phyloP scores from a whole-genome alignment of 2,888 invertebrate species.

The Drosophila merina region DNA sequence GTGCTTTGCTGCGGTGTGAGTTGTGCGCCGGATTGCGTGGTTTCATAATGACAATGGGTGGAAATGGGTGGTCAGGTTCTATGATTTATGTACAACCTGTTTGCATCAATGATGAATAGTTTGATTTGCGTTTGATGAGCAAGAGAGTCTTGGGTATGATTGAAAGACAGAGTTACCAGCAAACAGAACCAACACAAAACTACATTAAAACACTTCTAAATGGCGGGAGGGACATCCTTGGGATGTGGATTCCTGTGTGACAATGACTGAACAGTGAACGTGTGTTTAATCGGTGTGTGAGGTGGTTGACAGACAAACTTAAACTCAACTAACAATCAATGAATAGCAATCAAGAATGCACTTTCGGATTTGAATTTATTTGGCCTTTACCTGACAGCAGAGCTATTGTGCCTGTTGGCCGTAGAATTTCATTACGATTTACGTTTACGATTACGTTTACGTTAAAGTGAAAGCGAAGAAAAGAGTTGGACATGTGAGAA shows the following conservation, averaged over 20 bases:
- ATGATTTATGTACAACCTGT: constrained; percentile 31
- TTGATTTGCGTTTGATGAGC: constrained; percentile 21
- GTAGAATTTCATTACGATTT: constrained; percentile 41
- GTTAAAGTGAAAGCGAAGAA: constrained; percentile 63
- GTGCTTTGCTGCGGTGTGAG: constrained; percentile 53
- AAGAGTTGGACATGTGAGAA: constrained; percentile 57
- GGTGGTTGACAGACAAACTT: constrained; percentile 68
- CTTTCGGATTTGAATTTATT: constrained; percentile 39
- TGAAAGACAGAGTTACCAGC: constrained; percentile 51
- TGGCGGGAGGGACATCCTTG: constrained; percentile 20
- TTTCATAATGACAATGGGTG: constrained; percentile 22
- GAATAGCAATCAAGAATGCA: constrained; percentile 67
- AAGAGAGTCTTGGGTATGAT: constrained; percentile 39
- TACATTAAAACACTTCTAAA: constrained; percentile 51
- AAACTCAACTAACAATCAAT: constrained; percentile 75
- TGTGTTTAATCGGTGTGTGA: constrained; percentile 7
- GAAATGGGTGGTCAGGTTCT: constrained; percentile 5
- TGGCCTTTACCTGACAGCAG: constrained; percentile 83
- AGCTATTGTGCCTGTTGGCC: constrained; percentile 82
- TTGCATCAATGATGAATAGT: constrained; percentile 16
- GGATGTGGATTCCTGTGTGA: neutral
- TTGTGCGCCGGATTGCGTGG: constrained; percentile 63
- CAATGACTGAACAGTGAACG: constrained; percentile 8
- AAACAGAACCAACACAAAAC: constrained; percentile 59
- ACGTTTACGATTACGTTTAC: constrained; percentile 15